Evolutionary conservation across 2,113 vertebrate species (phyloP), one percentile per base, ranked within the genome.

Genomic region (Colossoma macropomum): DNA sequence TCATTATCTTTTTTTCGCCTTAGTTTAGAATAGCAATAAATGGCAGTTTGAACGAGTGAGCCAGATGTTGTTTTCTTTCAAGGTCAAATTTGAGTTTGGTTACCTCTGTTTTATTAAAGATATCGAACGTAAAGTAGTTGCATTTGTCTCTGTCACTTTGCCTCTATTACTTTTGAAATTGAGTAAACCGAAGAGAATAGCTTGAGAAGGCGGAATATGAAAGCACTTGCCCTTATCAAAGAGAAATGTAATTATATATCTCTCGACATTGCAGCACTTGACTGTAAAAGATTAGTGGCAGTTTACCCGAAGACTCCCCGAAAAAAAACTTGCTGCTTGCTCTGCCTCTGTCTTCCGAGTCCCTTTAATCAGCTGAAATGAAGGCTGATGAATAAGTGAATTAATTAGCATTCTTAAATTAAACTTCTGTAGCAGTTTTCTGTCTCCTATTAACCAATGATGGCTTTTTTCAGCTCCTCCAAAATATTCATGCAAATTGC

Each of bases 351-450:
- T 81, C 63, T 77, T 78, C 56, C 11, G 80, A 83, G 84, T 62
- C 83, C 73, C 76, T 77, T 73, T 88, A 90, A 90, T 90, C 84
- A 77, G 74, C 65, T 60, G 81, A 84, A 86, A 79, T 79, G 70
- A 78, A 63, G 66, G 63, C 74, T 77, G 84, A 83, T 82, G 86
- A 90, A 85, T 80, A 86, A 76, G 73, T 80, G 77, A 85, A 87
- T 84, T 88, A 79, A 89, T 90, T 86, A 86, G 81, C 81, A 77
- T 79, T 85, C 84, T 77, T 79, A 79, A 85, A 85, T 88, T 84
- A 79, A 85, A 86, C 82, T 90, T 87, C 71, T 77, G 28, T 70
- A 81, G 66, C 69, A 76, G 59, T 83, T 83, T 38, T 4, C 28
- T 56, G 19, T 77, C 41, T 84, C 48, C 74, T 81, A 65, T 85